phyloP scores from a whole-genome alignment of 1,140 invertebrate genomes.

The Andrena cerasifolii region DNA sequence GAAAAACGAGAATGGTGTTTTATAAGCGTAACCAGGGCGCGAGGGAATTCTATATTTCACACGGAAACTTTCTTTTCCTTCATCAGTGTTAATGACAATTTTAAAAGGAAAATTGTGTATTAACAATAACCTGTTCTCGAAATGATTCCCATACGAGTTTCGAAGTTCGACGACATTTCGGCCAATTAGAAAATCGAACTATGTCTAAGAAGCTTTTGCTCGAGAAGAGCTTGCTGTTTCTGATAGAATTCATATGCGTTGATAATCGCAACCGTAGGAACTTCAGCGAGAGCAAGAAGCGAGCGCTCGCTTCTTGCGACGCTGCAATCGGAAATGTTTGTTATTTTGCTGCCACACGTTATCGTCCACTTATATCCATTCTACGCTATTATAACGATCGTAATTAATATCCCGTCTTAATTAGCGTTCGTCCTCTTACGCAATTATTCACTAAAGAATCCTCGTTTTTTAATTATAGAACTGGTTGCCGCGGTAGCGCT shows the following conservation, averaged over 20 bases:
- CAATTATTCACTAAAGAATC: slow-evolving; percentile 49
- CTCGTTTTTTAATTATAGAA: slow-evolving; percentile 47
- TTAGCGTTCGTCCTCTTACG: slow-evolving; percentile 22
- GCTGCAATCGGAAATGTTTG: not conserved
- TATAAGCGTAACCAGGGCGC: not conserved
- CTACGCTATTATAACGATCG: slow-evolving; percentile 3
- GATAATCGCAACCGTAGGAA: not conserved
- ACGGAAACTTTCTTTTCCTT: not conserved
- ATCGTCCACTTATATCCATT: not conserved
- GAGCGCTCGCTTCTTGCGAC: not conserved
- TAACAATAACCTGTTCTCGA: too few species aligned
- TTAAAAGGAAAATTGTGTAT: too few species aligned
- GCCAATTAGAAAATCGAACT: too few species aligned
- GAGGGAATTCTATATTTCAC: not conserved
- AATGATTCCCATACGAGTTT: too few species aligned
- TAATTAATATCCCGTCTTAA: slow-evolving; percentile 62
- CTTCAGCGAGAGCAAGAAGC: too few species aligned
- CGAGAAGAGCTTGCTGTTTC: too few species aligned
- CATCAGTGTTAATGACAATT: not conserved
- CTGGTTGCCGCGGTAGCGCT: slow-evolving; percentile 50
- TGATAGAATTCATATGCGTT: too few species aligned
- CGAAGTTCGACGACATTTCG: too few species aligned
- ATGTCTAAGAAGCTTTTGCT: too few species aligned
- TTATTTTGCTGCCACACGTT: slow-evolving; percentile 9
- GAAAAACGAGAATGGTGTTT: not conserved